Evolutionary conservation across 2,888 invertebrate species (phyloP).

Genomic region (Dynastes tityus): DNA sequence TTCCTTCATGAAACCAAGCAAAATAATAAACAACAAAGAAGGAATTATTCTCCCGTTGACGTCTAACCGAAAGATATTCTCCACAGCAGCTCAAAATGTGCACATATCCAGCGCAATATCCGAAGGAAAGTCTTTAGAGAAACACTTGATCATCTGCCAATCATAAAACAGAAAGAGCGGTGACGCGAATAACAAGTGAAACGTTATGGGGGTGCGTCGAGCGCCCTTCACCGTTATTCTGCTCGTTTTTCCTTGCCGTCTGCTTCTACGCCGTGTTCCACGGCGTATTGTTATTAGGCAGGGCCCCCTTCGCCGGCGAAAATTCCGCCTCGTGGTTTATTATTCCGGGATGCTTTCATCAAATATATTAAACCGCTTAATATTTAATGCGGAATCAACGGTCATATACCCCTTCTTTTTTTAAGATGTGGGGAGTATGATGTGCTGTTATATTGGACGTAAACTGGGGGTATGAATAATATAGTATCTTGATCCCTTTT

Average conservation of each 20-base stretch:
- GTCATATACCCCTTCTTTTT: slow-evolving; percentile 49
- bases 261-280: slow-evolving; percentile 5
- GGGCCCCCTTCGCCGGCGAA: slow-evolving; percentile 38
- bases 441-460: too few species aligned
- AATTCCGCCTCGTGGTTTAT: slow-evolving; percentile 55
- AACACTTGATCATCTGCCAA: slow-evolving; percentile 61
- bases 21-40: slow-evolving; percentile 6
- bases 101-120: slow-evolving; percentile 3
- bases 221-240: slow-evolving; percentile 55
- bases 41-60: slow-evolving; percentile 25
- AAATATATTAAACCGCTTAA: slow-evolving; percentile 59
- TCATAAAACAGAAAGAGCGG: slow-evolving; percentile 55
- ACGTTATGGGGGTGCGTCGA: slow-evolving; percentile 56
- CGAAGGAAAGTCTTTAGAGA: slow-evolving; percentile 47
- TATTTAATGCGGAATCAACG: slow-evolving; percentile 39
- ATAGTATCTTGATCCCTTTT: too few species aligned
- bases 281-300: slow-evolving; percentile 38
- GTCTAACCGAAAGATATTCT: neutral
- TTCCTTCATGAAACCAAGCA: too few species aligned
- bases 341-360: slow-evolving; percentile 52
- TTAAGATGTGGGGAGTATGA: neutral
- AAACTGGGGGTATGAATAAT: too few species aligned
- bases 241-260: slow-evolving; percentile 3
- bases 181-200: slow-evolving; percentile 59
- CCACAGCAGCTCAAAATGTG: neutral